Evolutionary conservation across 1,140 invertebrate species (phyloP).

Genomic region (Drosophila nigromelanica): DNA sequence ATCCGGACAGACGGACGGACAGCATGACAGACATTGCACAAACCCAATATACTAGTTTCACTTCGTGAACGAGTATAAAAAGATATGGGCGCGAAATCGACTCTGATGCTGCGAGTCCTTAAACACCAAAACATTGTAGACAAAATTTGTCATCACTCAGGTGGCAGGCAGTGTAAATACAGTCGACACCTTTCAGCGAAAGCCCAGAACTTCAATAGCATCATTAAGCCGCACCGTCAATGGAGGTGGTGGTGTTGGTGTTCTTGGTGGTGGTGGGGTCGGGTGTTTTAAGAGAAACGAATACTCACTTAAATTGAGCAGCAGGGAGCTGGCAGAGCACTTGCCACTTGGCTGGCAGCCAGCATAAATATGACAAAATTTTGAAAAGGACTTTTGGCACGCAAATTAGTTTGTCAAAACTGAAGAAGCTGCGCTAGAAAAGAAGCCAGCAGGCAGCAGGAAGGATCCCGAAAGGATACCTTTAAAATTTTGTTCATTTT

Average conservation of each 20-base stretch:
- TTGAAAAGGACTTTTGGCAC: conserved; percentile 41
- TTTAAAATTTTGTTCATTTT: conserved; percentile 22
- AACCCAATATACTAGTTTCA: no score
- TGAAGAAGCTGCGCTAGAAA: conserved; percentile 14
- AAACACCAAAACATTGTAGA: conserved; percentile 10
- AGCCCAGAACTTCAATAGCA: conserved; percentile 48
- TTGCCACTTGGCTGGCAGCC: conserved; percentile 45
- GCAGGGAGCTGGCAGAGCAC: conserved; percentile 21
- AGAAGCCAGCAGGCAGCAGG: neutral
- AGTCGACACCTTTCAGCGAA: conserved; percentile 42
- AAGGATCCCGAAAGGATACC: conserved; percentile 20
- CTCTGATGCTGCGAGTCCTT: conserved; percentile 11
- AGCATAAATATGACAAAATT: conserved; percentile 60
- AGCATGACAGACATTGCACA: no score
- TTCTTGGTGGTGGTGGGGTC: neutral
- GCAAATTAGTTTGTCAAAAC: conserved; percentile 53
- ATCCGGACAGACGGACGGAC: no score
- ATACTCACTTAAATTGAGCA: conserved; percentile 55
- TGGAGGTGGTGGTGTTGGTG: neutral
- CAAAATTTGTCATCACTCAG: conserved; percentile 37
- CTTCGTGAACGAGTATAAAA: no score
- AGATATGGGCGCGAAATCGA: conserved; percentile 23
- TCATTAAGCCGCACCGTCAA: conserved; percentile 43
- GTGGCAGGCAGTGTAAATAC: conserved; percentile 29
- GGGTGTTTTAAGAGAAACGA: neutral